Conservation (phyloP, 2,113 vertebrate genomes). For the Greenwoodochromis staneri region DNA sequence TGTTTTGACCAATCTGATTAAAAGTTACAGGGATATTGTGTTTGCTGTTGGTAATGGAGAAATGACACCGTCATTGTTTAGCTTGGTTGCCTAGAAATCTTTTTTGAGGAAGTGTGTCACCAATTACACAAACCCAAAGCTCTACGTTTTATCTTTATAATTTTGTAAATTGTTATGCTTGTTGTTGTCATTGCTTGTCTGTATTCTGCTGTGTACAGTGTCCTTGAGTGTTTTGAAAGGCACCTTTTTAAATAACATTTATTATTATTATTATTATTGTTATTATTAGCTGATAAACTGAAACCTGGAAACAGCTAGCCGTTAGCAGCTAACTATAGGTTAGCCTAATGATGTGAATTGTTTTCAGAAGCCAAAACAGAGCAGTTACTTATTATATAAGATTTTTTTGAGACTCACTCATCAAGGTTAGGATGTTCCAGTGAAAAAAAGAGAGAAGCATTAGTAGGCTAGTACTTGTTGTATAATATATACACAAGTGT, state of each 20-base stretch:
- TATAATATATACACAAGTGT: neutral
- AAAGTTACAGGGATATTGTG: neutral
- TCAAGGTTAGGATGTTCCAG: neutral
- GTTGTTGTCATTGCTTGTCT: neutral
- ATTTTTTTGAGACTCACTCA: neutral
- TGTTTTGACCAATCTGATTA: neutral
- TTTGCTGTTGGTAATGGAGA: neutral
- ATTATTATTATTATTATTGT: neutral
- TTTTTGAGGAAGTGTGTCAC: neutral
- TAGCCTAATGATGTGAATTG: neutral
- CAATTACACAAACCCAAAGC: neutral
- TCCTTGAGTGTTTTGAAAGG: neutral
- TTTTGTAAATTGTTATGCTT: neutral
- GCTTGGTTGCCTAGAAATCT: neutral
- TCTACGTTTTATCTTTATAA: neutral
- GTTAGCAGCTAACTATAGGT: neutral
- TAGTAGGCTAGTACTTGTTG: neutral
- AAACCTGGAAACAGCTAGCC: neutral
- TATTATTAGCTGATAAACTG: neutral
- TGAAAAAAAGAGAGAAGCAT: neutral
- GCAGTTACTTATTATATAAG: neutral
- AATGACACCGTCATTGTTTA: neutral
- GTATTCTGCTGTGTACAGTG: neutral
- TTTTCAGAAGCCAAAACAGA: neutral
- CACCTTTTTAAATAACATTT: rapidly evolving